Conservation (phyloP, 2,113 vertebrate genomes). For the Monopterus albus region DNA sequence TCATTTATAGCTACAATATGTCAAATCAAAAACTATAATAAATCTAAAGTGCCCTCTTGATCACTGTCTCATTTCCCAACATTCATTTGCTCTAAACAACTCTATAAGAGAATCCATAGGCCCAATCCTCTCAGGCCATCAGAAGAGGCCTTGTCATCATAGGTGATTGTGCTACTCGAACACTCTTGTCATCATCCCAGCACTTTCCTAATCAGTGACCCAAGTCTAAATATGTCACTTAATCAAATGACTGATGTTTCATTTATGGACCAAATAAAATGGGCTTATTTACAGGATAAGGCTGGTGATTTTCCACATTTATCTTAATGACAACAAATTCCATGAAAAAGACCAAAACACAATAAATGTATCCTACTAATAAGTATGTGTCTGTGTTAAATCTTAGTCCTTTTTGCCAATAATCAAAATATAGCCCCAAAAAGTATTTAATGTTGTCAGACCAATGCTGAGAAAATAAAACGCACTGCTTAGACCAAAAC, state of each 20-base stretch:
- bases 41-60: constrained; percentile 4
- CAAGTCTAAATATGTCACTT: constrained; percentile 7
- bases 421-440: no score
- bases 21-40: constrained; percentile 1
- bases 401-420: no score
- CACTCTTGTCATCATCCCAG: constrained; percentile 27
- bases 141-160: constrained; percentile 23
- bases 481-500: no score
- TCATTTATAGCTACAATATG: neutral
- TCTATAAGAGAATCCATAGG: neutral
- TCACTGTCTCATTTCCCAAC: constrained; percentile 3
- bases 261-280: constrained; percentile 3
- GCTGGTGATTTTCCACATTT: no score
- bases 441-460: no score
- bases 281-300: neutral
- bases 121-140: constrained; percentile 9
- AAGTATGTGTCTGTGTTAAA: no score
- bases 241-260: constrained; percentile 19
- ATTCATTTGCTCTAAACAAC: neutral
- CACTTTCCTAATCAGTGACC: constrained; percentile 29
- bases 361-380: no score
- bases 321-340: no score
- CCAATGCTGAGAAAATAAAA: neutral
- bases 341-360: no score
- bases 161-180: constrained; percentile 12